Evolutionary conservation across 1,140 invertebrate species (phyloP), one percentile per base, ranked within the genome.

Genomic region (Drosophila bifasciata): DNA sequence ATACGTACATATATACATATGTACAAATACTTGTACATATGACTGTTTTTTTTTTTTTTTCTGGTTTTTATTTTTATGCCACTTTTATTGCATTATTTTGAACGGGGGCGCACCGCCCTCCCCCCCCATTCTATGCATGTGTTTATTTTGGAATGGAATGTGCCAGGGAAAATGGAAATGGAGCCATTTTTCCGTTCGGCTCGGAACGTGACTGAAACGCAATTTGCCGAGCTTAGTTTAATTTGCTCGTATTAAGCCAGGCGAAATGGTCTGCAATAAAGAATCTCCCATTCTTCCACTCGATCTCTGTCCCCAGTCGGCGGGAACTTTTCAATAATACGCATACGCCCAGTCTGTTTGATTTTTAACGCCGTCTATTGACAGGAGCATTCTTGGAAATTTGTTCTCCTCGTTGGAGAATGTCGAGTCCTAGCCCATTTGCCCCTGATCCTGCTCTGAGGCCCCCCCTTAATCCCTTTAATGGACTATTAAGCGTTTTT

Each of bases 401-500:
- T 79, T 79, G 76, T 76, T 80, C 63, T 71, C 57, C 68, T 64
- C 60, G 67, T 66, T 66, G 60, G 46, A 5, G 16, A 9, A 32
- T 32, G 28, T 11, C 28, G 28, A 32, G 7, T 28, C 28, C 7
- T 9, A 7, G 2, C 28, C 28, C 28, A 32, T 32, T 32, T 32
- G 15, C 8, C 6, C 19, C 46, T 40, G 23, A 5, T 32, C 56
- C 52, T 17, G 56, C 28, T 23, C 19, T 52, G 51, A n/a, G 49
- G 55, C 73, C 58, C 49, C 49, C 69, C 83, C 84, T 83, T 88
- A 88, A 88, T 88, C 83, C 84, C 72, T 88, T 88, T 88, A 88
- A 88, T 88, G 84, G 83, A 88, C 83, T 88, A 88, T 88, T 88
- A 88, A 88, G 79, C 83, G 83, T 78, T 88, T 89, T 88, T 83